These are phyloP conservation scores for Blennius ocellaris DNA, from an alignment of 2,113 vertebrate species.

Conservation along the genomic window DNA sequence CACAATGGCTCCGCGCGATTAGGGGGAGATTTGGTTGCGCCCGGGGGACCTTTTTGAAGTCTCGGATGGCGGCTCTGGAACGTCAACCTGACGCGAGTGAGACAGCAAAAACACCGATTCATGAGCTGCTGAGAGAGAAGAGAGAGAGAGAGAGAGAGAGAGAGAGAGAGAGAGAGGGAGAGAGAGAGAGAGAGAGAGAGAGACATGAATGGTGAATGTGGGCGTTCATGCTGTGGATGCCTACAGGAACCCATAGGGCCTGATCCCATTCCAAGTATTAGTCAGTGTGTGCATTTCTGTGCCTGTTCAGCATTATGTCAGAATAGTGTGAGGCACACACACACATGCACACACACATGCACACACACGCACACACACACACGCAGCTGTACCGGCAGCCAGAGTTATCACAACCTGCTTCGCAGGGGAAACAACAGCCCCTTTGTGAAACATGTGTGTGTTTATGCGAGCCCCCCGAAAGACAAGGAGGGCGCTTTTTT, in stretches of 20 bases:
- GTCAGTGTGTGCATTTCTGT: constrained; percentile 18
- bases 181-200: constrained; percentile 32
- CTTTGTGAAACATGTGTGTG: constrained; percentile 70
- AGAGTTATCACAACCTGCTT: constrained; percentile 59
- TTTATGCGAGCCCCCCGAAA: constrained; percentile 37
- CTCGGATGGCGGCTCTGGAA: constrained; percentile 71
- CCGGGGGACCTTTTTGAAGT: constrained; percentile 76
- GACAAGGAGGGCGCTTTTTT: constrained; percentile 41
- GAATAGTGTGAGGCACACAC: constrained; percentile 24
- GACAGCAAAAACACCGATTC: constrained; percentile 44
- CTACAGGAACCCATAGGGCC: constrained; percentile 30
- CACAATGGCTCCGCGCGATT: constrained; percentile 77
- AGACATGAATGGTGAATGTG: constrained; percentile 40
- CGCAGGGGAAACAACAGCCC: constrained; percentile 73
- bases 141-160: no score
- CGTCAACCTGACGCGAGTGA: constrained; percentile 58
- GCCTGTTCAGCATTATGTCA: constrained; percentile 49
- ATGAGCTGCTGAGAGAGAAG: constrained; percentile 11
- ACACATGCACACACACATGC: no score
- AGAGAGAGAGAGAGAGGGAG: no score
- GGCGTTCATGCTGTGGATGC: constrained; percentile 18
- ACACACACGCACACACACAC: not conserved
- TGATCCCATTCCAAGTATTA: constrained; percentile 48
- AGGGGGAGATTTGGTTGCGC: constrained; percentile 73
- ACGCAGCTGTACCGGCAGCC: constrained; percentile 41